phyloP scores from a whole-genome alignment of 2,797 vertebrate species.

The Sparus aurata region DNA sequence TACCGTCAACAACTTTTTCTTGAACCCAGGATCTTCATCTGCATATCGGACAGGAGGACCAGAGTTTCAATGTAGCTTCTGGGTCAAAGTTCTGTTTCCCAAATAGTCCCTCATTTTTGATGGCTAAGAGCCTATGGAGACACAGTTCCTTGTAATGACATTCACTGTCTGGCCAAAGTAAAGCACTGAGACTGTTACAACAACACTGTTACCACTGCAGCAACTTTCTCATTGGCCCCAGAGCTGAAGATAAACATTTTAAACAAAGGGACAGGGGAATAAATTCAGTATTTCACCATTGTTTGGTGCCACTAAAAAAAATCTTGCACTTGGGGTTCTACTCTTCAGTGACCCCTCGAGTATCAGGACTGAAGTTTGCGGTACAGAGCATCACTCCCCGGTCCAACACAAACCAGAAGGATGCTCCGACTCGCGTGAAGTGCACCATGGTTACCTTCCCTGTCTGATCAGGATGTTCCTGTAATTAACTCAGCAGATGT shows the following conservation, averaged over 20 bases:
- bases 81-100: too few relatives aligned
- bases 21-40: too few relatives aligned
- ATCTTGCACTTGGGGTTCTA: too few relatives aligned
- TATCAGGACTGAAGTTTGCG: background rate
- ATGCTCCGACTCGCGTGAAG: background rate
- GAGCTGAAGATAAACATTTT: background rate
- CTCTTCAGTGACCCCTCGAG: background rate
- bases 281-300: background rate
- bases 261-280: background rate
- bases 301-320: background rate
- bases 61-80: too few relatives aligned
- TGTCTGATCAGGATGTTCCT: background rate
- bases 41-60: too few relatives aligned
- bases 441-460: background rate
- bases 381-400: background rate
- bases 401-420: constrained; percentile 1
- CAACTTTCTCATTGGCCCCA: background rate
- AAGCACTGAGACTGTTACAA: too few relatives aligned
- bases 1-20: too few relatives aligned
- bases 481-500: constrained; percentile 14
- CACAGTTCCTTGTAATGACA: too few relatives aligned
- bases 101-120: too few relatives aligned
- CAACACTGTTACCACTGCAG: background rate
- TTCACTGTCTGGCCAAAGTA: too few relatives aligned
- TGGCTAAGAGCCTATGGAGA: too few relatives aligned